Conservation (phyloP, 2,113 vertebrate genomes). For the Microcebus ravelobensis region DNA sequence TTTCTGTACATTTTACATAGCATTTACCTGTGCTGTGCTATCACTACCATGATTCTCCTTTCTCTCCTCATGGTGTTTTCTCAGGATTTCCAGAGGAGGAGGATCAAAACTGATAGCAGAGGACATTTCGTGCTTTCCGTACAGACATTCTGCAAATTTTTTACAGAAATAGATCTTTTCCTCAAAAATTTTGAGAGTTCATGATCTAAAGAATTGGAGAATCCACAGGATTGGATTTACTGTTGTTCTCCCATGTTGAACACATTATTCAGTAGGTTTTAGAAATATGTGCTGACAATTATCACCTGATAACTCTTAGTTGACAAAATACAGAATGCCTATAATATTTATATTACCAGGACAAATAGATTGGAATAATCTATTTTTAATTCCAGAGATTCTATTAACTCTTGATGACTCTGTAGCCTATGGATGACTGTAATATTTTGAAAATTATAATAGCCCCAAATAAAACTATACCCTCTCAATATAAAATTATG, state of each 20-base stretch:
- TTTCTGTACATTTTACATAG: background rate
- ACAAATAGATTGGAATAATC: background rate
- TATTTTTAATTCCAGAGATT: conserved; percentile 12
- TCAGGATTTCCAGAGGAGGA: background rate
- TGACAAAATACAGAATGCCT: conserved; percentile 48
- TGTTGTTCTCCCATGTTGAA: background rate
- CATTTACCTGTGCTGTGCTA: background rate
- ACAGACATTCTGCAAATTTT: background rate
- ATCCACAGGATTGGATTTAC: background rate
- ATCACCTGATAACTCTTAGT: conserved; percentile 44
- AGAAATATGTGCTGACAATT: background rate
- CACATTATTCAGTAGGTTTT: background rate
- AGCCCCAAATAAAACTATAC: background rate
- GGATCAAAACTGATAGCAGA: background rate
- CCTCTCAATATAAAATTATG: background rate
- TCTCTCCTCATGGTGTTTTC: background rate
- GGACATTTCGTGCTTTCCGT: background rate
- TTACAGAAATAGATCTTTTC: background rate
- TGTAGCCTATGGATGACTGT: background rate
- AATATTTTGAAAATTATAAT: background rate
- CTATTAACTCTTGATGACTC: background rate
- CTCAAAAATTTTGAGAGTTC: background rate
- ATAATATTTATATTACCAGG: conserved; percentile 31
- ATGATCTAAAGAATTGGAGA: background rate
- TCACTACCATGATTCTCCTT: background rate